Percentiles rank a stretch among this genome's conserved stretches.
Evolutionary conservation across 1,140 invertebrate genomes (phyloP).

Genomic region (Drosophila teissieri): DNA sequence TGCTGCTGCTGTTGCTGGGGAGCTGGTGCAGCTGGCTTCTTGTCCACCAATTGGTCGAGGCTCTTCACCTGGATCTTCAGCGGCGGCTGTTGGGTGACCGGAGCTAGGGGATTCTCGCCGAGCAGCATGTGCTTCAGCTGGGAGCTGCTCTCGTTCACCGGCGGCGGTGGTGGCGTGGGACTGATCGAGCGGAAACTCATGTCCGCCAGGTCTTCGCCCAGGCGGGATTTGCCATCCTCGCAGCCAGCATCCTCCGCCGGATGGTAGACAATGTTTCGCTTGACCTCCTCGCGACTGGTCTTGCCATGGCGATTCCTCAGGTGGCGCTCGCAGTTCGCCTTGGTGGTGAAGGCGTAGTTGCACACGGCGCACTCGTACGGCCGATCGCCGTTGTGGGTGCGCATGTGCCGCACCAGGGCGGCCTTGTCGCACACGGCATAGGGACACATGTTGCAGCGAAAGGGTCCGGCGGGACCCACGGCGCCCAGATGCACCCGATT

Average conservation of each 20-base stretch:
- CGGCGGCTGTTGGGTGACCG: conserved; percentile 42
- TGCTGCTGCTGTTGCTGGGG: conserved; percentile 38
- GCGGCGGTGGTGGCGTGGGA: conserved; percentile 43
- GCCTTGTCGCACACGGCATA: conserved; percentile 95
- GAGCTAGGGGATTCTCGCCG: conserved; percentile 27
- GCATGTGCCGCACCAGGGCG: conserved; percentile 94
- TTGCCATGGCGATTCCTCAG: conserved; percentile 95
- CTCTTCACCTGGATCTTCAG: conserved; percentile 88
- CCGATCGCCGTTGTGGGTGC: conserved; percentile 96
- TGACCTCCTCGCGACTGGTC: conserved; percentile 92
- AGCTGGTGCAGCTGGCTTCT: conserved; percentile 56
- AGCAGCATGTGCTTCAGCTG: conserved; percentile 85
- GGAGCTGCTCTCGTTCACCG: conserved; percentile 82
- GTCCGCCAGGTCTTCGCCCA: conserved; percentile 63
- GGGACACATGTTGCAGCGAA: conserved; percentile 96
- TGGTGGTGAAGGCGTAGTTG: conserved; percentile 98
- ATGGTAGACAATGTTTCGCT: conserved; percentile 93
- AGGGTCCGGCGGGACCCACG: conserved; percentile 89
- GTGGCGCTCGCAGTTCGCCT: conserved; percentile 95
- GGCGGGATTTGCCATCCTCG: conserved; percentile 81
- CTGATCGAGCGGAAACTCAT: conserved; percentile 63
- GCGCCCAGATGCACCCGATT: conserved; percentile 91
- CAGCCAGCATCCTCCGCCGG: conserved; percentile 92
- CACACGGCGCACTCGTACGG: conserved; percentile 97
- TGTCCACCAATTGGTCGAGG: conserved; percentile 86